A percentile compares a stretch with the other conserved stretches of the same genome.
Evolutionary conservation across 2,113 vertebrate species (phyloP).

Genomic region (Dendrocopos noguchii): DNA sequence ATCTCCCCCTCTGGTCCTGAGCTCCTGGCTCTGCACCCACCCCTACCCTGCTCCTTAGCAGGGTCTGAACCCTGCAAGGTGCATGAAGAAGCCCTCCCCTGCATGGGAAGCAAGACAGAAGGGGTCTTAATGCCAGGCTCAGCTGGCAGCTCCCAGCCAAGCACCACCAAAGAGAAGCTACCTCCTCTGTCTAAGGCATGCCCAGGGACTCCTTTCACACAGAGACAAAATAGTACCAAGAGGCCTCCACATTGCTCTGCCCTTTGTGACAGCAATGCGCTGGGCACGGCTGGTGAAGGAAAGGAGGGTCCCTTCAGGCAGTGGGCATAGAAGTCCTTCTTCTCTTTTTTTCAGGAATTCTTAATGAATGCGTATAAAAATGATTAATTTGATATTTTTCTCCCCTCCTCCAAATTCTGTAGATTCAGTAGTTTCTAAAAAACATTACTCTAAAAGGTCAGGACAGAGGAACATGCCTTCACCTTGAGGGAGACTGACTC

Average conservation of each 20-base stretch:
- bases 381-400: not conserved
- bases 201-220: rapidly evolving
- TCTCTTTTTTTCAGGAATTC: not conserved
- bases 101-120: rapidly evolving
- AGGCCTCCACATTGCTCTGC: not conserved
- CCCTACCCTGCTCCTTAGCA: not conserved
- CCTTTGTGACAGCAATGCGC: not conserved
- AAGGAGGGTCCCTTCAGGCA: not conserved
- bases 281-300: not conserved
- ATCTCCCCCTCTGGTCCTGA: not conserved
- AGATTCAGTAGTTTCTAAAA: rapidly evolving
- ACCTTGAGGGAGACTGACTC: not conserved
- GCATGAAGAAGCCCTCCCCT: not conserved
- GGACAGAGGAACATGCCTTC: not conserved
- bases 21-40: not conserved
- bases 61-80: not conserved
- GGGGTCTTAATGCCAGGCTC: rapidly evolving
- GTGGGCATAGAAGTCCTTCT: not conserved
- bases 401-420: not conserved
- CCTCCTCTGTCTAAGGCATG: not conserved
- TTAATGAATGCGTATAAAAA: not conserved
- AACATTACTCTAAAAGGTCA: not conserved
- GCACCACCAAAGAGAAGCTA: not conserved
- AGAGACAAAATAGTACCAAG: not conserved
- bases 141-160: not conserved